A percentile compares a stretch with the other conserved stretches of the same genome.
Evolutionary conservation across 2,797 vertebrate genomes (phyloP).

Genomic region (Mormyrops boulengeri): DNA sequence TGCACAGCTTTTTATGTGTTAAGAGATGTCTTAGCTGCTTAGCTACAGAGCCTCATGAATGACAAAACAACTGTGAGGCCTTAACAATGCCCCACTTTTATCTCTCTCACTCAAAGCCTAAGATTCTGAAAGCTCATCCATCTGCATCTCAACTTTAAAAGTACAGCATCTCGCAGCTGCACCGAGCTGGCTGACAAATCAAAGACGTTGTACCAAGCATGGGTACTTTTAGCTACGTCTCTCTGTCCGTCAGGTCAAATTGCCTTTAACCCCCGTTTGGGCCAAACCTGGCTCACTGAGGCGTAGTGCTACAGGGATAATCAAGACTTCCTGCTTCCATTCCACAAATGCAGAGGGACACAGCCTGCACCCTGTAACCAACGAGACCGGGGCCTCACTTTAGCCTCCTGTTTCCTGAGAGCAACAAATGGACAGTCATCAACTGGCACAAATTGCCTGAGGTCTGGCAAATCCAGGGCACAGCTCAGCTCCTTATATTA

Average conservation of each 20-base stretch:
- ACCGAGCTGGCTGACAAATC: neutral
- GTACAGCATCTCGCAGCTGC: neutral
- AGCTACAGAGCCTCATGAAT: constrained; percentile 9
- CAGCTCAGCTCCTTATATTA: neutral
- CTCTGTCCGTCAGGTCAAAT: constrained; percentile 8
- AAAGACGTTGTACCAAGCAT: neutral
- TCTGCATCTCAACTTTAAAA: neutral
- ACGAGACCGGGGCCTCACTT: neutral
- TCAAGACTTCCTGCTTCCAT: neutral
- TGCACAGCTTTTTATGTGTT: constrained; percentile 7
- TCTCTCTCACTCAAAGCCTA: constrained; percentile 1
- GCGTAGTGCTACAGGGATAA: neutral
- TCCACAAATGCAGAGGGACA: constrained; percentile 1
- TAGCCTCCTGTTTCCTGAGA: neutral
- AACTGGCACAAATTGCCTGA: neutral
- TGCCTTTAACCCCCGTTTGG: constrained; percentile 10
- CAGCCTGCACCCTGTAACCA: neutral
- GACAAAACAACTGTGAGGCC: constrained; percentile 18
- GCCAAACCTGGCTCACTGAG: neutral
- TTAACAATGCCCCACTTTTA: constrained; percentile 9
- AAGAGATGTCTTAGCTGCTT: constrained; percentile 3
- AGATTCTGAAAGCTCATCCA: constrained; percentile 12
- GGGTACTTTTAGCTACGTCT: neutral
- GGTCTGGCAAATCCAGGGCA: neutral
- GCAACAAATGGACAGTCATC: constrained; percentile 7